Evolutionary conservation across 53 echinoderm and acorn worm genomes (phyloP), one percentile per base, ranked within the genome.

Genomic region (Pentamera pediparva): DNA sequence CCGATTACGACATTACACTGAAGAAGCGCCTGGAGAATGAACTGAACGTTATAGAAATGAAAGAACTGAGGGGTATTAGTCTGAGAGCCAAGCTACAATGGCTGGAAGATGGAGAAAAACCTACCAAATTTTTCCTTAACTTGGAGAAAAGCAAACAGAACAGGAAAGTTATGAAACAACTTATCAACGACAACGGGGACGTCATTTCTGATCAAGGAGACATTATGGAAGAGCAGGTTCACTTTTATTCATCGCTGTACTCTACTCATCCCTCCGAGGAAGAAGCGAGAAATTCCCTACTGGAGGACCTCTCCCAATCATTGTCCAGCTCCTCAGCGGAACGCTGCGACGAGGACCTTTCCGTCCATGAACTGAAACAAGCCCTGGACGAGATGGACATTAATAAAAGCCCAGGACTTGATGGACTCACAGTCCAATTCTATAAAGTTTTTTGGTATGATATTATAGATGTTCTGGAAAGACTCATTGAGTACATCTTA

Each of bases 101-200:
- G 4, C 35, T 49, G 12, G 52, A 72, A 17, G 29, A 50, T 7
- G 72, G 72, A 1, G 72, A 72, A 52, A 72, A 49, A 29, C 32
- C 72, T 7, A 72, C 51, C 17, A 72, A 72, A 30, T 72, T 50
- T 48, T 72, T 72, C 18, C n/a, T 51, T 6, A 45, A 45, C 13
- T 1, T 45, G 47, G 47, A 45, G 47, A 45, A 45, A 45, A 15
- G 13, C 18, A 13, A 18, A 15, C 1, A 45, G 18, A 45, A 45
- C 13, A 13, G 47, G 18, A 45, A 45, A 45, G 47, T 45, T 15
- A 45, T 45, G 47, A 13, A 18, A 18, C 47, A 45, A 45, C 18
- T 45, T 15, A 45, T 45, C 13, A 45, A 13, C 47, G 18, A 45
- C 47, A 18, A 45, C 18, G 47, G 47, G 13, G 47, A 45, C 47